Percentiles rank a stretch among this genome's conserved stretches.
Conservation (phyloP, 2,888 invertebrate genomes). For the Pristionchus maxplancki region DNA sequence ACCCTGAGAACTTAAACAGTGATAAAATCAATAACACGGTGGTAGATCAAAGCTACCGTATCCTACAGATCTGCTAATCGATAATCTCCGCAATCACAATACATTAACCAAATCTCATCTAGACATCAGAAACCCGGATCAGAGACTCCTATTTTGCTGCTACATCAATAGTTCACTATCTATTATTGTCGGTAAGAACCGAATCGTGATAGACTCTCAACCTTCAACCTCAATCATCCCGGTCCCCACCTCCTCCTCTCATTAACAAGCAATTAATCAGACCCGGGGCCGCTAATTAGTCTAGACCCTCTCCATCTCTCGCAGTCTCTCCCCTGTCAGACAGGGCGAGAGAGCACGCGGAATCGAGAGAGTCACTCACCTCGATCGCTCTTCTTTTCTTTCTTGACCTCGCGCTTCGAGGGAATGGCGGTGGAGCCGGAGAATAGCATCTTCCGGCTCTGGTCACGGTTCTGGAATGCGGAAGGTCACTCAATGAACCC, state of each 20-base stretch:
- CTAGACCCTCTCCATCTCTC: neutral
- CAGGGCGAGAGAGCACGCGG: neutral
- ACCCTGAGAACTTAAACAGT: too few relatives aligned
- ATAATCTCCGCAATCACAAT: too few relatives aligned
- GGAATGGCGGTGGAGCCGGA: constrained; percentile 66
- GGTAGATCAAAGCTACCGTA: too few relatives aligned
- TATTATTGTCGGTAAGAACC: too few relatives aligned
- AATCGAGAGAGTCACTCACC: constrained; percentile 55
- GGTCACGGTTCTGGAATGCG: neutral
- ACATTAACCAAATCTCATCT: neutral
- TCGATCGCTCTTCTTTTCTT: constrained; percentile 69
- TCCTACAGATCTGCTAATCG: too few relatives aligned
- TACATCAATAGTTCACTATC: too few relatives aligned
- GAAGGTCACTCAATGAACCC: neutral
- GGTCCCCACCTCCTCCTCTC: neutral
- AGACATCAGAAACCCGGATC: too few relatives aligned
- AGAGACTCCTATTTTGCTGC: too few relatives aligned
- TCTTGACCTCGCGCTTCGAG: constrained; percentile 71
- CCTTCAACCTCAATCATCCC: neutral
- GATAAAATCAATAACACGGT: too few relatives aligned
- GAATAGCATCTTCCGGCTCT: constrained; percentile 61
- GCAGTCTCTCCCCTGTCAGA: neutral
- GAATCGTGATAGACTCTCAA: neutral
- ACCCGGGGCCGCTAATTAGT: neutral
- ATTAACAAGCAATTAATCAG: neutral